Evolutionary conservation across 2,113 vertebrate genomes (phyloP).

Genomic region (Passer domesticus): DNA sequence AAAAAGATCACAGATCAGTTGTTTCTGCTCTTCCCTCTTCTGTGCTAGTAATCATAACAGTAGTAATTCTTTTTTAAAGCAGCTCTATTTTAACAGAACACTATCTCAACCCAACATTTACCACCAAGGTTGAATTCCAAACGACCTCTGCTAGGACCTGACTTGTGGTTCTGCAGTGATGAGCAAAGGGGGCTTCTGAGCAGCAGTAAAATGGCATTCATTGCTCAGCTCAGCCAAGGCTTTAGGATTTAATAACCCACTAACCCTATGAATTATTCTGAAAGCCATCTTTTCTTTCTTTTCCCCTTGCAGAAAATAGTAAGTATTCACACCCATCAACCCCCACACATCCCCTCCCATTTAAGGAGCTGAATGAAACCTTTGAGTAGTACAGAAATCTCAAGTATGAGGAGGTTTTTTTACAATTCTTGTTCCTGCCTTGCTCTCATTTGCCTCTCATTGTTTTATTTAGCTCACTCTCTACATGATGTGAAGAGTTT

Average conservation of each 20-base stretch:
- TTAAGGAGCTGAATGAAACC: conserved; percentile 26
- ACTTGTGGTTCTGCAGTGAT: not conserved
- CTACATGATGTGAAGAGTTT: not conserved
- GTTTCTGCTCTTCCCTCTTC: not conserved
- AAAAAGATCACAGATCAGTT: not conserved
- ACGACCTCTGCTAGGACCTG: not conserved
- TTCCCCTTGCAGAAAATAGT: not conserved
- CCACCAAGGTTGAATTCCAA: not conserved
- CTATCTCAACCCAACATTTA: not conserved
- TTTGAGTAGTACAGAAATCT: not conserved
- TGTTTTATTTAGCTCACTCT: not conserved
- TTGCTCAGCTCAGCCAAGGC: not conserved
- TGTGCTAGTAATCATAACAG: no score
- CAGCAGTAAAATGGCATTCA: not conserved
- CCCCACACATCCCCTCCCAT: not conserved
- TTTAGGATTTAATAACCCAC: not conserved
- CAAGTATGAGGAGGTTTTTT: not conserved
- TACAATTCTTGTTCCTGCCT: not conserved
- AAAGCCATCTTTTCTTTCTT: not conserved
- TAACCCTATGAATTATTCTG: not conserved
- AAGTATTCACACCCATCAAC: not conserved
- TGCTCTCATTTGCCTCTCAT: not conserved
- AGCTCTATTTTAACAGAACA: not conserved
- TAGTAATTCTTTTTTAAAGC: not conserved
- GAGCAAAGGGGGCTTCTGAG: not conserved